phyloP scores from a whole-genome alignment of 2,888 invertebrate genomes.

The Xestia sexstrigata region DNA sequence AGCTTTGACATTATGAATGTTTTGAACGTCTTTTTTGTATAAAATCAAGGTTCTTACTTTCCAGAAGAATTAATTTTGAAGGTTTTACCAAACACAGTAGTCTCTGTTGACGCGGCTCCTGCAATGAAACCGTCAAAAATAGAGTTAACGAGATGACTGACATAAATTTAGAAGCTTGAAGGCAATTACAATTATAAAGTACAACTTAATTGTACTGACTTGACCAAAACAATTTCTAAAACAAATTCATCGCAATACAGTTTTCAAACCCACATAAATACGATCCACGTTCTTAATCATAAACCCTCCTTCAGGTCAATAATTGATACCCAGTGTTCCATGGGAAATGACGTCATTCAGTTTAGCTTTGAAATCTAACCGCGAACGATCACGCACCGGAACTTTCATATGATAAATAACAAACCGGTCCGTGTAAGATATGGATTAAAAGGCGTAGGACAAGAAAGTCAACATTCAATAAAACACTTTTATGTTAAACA shows the following conservation, averaged over 20 bases:
- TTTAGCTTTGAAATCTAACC: constrained; percentile 58
- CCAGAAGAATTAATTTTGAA: constrained; percentile 49
- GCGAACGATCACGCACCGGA: constrained; percentile 61
- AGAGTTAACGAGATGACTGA: too few relatives aligned
- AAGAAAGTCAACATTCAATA: background rate
- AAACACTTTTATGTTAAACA: background rate
- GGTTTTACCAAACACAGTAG: constrained; percentile 48
- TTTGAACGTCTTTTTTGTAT: background rate
- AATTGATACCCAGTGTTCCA: constrained; percentile 51
- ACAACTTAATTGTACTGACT: background rate
- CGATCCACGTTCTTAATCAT: too few relatives aligned
- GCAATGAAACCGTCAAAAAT: constrained; percentile 10
- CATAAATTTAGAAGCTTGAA: background rate
- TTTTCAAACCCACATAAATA: too few relatives aligned
- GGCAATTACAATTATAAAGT: background rate
- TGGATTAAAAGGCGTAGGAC: background rate
- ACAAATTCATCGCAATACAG: too few relatives aligned
- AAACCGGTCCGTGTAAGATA: constrained; percentile 9
- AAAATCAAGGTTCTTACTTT: constrained; percentile 48
- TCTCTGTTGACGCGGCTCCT: constrained; percentile 45
- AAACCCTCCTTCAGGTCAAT: constrained; percentile 15
- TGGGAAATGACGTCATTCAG: constrained; percentile 59
- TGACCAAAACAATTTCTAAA: too few relatives aligned
- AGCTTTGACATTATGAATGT: background rate
- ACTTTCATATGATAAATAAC: constrained; percentile 58